Conservation (phyloP, 2,888 invertebrate genomes). For the Drosophila gaucha region DNA sequence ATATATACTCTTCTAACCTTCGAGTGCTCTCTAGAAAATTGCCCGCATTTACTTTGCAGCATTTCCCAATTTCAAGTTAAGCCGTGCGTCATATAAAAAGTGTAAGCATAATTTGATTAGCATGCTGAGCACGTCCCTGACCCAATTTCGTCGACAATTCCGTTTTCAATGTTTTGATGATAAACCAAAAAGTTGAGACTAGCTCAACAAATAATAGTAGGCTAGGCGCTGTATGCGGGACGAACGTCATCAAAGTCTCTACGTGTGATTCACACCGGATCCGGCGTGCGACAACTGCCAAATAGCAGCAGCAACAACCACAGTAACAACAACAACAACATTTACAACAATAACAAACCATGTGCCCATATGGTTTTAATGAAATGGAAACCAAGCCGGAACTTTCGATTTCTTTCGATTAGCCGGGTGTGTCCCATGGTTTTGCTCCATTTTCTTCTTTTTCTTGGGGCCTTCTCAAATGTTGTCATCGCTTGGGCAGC, state of each 20-base stretch:
- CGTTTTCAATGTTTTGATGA: slow-evolving; percentile 37
- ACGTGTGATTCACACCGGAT: slow-evolving; percentile 68
- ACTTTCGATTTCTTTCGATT: slow-evolving; percentile 78
- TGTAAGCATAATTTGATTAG: slow-evolving; percentile 63
- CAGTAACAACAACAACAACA: slow-evolving; percentile 10
- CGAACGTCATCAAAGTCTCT: slow-evolving; percentile 49
- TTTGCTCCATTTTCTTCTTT: slow-evolving; percentile 6
- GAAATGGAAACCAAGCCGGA: slow-evolving; percentile 74
- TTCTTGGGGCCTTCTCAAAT: slow-evolving; percentile 36
- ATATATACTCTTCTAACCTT: slow-evolving; percentile 37
- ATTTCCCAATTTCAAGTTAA: slow-evolving; percentile 15
- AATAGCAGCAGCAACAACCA: slow-evolving; percentile 7
- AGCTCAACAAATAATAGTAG: slow-evolving; percentile 33
- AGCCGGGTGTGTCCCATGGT: slow-evolving; percentile 54
- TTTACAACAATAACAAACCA: slow-evolving; percentile 20
- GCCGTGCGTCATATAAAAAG: slow-evolving; percentile 58
- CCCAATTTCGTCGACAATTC: slow-evolving; percentile 59
- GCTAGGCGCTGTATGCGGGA: slow-evolving; percentile 42
- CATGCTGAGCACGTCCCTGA: slow-evolving; percentile 78
- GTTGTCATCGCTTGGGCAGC: slow-evolving; percentile 71
- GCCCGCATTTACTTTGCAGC: slow-evolving; percentile 24
- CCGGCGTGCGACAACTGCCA: slow-evolving; percentile 36
- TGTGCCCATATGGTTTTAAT: slow-evolving; percentile 51
- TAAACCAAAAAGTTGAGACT: slow-evolving; percentile 25
- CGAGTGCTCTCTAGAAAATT: slow-evolving; percentile 14